These are phyloP conservation scores for Trichogramma dendrolimi DNA, from an alignment of 2,888 invertebrate genomes.

Conservation along the genomic window DNA sequence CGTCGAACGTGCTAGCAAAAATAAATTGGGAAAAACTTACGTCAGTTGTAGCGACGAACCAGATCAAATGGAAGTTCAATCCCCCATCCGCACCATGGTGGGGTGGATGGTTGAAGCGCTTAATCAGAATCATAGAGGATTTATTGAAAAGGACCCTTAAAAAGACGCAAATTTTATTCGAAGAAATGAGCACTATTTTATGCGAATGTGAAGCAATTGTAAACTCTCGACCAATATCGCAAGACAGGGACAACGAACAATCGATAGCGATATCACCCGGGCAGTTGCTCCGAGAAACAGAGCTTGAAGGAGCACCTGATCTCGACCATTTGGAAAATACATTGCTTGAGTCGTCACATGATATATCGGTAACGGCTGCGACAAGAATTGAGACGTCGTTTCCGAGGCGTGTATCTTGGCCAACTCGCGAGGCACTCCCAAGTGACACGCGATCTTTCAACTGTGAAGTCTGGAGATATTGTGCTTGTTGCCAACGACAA, in stretches of 20 bases:
- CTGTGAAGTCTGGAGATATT: not conserved
- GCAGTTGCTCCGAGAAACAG: not conserved
- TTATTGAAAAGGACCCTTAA: not conserved
- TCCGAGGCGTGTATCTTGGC: not conserved
- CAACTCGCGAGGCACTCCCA: not conserved
- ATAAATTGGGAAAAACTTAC: conserved; percentile 36
- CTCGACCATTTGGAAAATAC: not conserved
- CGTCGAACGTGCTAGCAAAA: conserved; percentile 32
- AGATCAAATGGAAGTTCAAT: conserved; percentile 42
- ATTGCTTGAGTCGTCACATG: not conserved
- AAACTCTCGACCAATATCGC: not conserved
- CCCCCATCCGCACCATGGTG: conserved; percentile 48
- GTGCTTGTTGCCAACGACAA: not conserved
- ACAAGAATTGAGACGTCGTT: not conserved
- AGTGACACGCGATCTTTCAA: not conserved
- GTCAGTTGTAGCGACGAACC: conserved; percentile 23
- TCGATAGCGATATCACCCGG: not conserved
- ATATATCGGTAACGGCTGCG: not conserved
- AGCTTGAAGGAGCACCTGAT: not conserved
- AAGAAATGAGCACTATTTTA: not conserved
- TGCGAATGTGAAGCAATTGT: not conserved
- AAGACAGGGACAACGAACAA: not conserved
- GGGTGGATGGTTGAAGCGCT: conserved; percentile 51
- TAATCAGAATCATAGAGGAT: conserved; percentile 26
- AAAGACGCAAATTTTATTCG: not conserved